Base-by-base conservation (phyloP, 2,888 invertebrate genomes). In the Glyphotaelius pellucidus region DNA sequence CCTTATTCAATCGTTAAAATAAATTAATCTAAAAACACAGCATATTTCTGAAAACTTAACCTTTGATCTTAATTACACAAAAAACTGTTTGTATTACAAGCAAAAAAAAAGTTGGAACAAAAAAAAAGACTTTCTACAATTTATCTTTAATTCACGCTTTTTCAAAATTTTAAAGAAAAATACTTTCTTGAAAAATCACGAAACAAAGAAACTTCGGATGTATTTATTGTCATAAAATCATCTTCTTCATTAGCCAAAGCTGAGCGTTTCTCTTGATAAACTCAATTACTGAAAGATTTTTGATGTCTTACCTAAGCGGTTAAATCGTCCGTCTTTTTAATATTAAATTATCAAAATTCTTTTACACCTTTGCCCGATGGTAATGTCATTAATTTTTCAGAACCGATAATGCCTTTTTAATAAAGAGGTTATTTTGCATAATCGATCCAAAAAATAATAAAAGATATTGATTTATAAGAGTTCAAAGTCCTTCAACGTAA, bases 331-430 rank as follows among this genome's bases (percentile, higher is more conserved):
- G 25, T 25, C 42, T 42, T 14, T 86, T 42, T 11, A 14, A 86
- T 47, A 86, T 86, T 86, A n/a, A 86, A 86, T 86, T 86, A 86
- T 83, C 86, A 42, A 86, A 85, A 67, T 42, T n/a, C 86, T 86
- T 47, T 42, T 15, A 42, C 35, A 86, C 47, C 86, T 86, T 86
- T 42, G 67, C n/a, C 25, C n/a, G 25, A 25, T 7, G 25, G 25
- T 67, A 67, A 67, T 67, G 25, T 25, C 67, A 67, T 67, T 67
- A 67, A n/a, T 7, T 67, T 67, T 67, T n/a, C 25, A 67, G n/a
- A 67, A 67, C 25, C n/a, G n/a, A 67, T n/a, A 67, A 25, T 2
- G 25, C 67, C 67, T 67, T 67, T 67, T 67, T 67, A 67, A 67
- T 25, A 9, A n/a, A n/a, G n/a, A 9, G 9, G 67, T 67, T 67